phyloP scores from a whole-genome alignment of 2,797 vertebrate species.

The Rhynchotus rufescens region DNA sequence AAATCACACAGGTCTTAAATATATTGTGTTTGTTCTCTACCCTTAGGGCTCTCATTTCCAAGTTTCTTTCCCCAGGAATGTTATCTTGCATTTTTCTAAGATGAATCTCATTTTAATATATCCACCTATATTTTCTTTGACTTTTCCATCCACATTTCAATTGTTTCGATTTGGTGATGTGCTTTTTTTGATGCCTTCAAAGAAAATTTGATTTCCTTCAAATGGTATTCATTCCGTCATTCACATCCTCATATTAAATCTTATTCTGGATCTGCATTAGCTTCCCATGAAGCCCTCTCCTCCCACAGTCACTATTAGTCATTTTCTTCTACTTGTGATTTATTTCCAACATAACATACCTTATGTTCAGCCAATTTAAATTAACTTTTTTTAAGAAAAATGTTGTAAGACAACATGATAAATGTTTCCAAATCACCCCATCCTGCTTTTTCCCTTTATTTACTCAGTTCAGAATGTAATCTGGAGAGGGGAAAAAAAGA shows the following conservation, averaged over 20 bases:
- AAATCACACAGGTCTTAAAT: neutral
- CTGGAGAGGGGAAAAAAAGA: neutral
- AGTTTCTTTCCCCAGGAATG: neutral
- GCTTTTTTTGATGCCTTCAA: neutral
- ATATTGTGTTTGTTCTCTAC: neutral
- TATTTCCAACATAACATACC: neutral
- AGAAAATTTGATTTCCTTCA: neutral
- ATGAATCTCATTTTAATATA: neutral
- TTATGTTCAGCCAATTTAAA: neutral
- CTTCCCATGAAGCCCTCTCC: neutral
- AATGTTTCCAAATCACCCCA: neutral
- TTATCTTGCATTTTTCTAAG: neutral
- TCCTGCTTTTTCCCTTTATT: conserved; percentile 5
- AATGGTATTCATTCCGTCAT: neutral
- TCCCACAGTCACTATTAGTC: neutral
- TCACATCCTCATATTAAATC: neutral
- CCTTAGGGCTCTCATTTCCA: neutral
- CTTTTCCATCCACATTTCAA: neutral
- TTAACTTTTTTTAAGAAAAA: neutral
- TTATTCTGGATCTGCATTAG: neutral
- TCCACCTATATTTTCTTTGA: neutral
- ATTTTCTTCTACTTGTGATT: neutral
- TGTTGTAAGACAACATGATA: neutral
- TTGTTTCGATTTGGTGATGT: neutral
- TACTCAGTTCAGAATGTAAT: conserved; percentile 1